These are phyloP conservation scores for Oncorhynchus gorbuscha DNA, from an alignment of 2,113 vertebrate species.

Conservation along the genomic window DNA sequence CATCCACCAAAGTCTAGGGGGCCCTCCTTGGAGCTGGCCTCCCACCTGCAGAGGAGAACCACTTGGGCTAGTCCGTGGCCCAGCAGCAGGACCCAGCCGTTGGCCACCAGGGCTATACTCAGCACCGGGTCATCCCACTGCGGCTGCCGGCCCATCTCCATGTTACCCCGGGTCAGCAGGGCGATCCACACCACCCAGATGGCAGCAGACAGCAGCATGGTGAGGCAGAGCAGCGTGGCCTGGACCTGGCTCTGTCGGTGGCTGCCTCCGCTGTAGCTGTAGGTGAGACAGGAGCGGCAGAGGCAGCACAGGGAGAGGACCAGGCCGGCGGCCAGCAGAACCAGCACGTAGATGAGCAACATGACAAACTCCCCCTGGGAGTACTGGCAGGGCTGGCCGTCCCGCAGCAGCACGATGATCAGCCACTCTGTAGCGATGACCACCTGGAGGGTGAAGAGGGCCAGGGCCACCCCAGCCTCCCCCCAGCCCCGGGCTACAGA, in stretches of 20 bases:
- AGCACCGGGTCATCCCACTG: constrained; percentile 85
- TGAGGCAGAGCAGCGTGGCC: constrained; percentile 81
- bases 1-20: constrained; percentile 67
- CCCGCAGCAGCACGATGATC: constrained; percentile 72
- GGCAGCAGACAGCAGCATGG: constrained; percentile 75
- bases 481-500: constrained; percentile 72
- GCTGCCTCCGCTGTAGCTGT: constrained; percentile 57
- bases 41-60: constrained; percentile 71
- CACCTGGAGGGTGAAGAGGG: constrained; percentile 81
- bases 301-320: constrained; percentile 68
- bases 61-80: constrained; percentile 80
- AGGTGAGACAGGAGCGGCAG: constrained; percentile 59
- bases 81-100: constrained; percentile 85
- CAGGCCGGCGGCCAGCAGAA: constrained; percentile 77
- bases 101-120: constrained; percentile 80
- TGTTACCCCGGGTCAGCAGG: constrained; percentile 78
- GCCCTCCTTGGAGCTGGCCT: constrained; percentile 43
- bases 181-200: constrained; percentile 89
- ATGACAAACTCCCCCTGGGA: constrained; percentile 82
- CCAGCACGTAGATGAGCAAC: constrained; percentile 86
- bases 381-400: constrained; percentile 51
- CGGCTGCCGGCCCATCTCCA: not conserved
- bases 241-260: constrained; percentile 74
- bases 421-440: constrained; percentile 82
- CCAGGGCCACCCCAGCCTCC: constrained; percentile 70